phyloP scores from a whole-genome alignment of 2,888 invertebrate genomes.

The Brachylomia viminalis region DNA sequence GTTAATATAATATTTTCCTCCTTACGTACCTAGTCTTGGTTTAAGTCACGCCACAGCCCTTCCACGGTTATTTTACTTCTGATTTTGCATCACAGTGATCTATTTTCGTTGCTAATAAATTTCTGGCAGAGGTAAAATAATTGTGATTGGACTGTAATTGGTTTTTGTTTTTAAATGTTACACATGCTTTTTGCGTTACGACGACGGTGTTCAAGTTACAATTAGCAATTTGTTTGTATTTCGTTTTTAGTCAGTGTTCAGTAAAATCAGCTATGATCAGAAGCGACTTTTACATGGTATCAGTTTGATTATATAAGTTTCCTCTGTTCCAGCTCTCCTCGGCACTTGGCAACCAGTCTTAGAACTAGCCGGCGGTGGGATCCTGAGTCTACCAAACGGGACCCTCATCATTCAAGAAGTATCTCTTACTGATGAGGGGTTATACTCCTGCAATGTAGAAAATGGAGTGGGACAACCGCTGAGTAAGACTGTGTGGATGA shows the following conservation, averaged over 20 bases:
- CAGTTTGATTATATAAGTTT: not conserved
- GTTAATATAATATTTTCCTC: not conserved
- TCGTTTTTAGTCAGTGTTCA: not conserved
- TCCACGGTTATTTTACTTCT: not conserved
- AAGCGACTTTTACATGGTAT: not conserved
- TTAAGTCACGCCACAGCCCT: not conserved
- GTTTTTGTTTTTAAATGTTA: not conserved
- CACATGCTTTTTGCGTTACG: not conserved
- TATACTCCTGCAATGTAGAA: conserved; percentile 89
- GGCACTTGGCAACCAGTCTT: conserved; percentile 89
- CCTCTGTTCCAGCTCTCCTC: conserved; percentile 76
- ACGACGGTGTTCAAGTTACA: not conserved
- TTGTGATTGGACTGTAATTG: not conserved
- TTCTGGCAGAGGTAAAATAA: not conserved
- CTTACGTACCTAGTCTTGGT: not conserved
- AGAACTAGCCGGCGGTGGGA: conserved; percentile 87
- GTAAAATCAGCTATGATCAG: not conserved
- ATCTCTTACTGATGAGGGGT: conserved; percentile 85
- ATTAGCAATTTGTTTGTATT: not conserved
- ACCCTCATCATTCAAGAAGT: conserved; percentile 87
- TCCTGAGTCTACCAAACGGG: conserved; percentile 87
- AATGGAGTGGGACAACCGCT: conserved; percentile 88
- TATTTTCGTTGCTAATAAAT: not conserved
- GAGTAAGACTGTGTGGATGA: conserved; percentile 89
- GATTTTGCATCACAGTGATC: not conserved